phyloP scores from a whole-genome alignment of 1,140 invertebrate genomes.

The Drosophila burlai region DNA sequence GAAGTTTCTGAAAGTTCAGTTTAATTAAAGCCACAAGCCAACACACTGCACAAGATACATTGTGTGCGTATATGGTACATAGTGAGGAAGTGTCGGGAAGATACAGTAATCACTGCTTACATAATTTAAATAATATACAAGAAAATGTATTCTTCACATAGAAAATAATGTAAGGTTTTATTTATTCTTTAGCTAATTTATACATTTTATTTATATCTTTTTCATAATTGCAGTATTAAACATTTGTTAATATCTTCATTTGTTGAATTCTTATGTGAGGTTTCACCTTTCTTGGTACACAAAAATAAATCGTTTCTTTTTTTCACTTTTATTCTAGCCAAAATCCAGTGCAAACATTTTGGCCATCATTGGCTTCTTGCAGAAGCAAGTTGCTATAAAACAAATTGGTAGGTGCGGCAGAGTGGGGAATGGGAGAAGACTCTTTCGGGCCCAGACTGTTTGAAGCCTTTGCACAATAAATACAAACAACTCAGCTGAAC shows the following conservation, averaged over 20 bases:
- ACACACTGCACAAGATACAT: constrained; percentile 9
- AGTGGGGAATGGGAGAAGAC: not conserved
- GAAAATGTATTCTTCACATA: not conserved
- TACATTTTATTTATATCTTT: not conserved
- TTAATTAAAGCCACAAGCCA: constrained; percentile 76
- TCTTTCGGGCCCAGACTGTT: constrained; percentile 11
- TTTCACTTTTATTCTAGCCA: constrained; percentile 42
- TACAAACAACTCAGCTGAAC: constrained; percentile 25
- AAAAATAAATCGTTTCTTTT: constrained; percentile 9
- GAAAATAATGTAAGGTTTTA: too few relatives aligned
- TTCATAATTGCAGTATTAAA: not conserved
- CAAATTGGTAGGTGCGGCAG: not conserved
- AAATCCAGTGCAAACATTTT: constrained; percentile 14
- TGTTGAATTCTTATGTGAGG: not conserved
- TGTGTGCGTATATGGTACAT: not conserved
- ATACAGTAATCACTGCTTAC: constrained; percentile 23
- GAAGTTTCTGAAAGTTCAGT: constrained; percentile 54
- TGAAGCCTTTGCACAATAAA: constrained; percentile 49
- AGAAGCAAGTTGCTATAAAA: constrained; percentile 13
- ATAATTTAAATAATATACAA: not conserved
- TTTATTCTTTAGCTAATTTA: too few relatives aligned
- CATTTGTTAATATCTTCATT: not conserved
- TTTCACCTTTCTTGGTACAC: not conserved
- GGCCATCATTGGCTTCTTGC: constrained; percentile 34
- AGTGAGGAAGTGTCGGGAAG: constrained; percentile 3